phyloP scores from a whole-genome alignment of 37 sponge, comb jelly and placozoan species.

The Mnemiopsis leidyi region DNA sequence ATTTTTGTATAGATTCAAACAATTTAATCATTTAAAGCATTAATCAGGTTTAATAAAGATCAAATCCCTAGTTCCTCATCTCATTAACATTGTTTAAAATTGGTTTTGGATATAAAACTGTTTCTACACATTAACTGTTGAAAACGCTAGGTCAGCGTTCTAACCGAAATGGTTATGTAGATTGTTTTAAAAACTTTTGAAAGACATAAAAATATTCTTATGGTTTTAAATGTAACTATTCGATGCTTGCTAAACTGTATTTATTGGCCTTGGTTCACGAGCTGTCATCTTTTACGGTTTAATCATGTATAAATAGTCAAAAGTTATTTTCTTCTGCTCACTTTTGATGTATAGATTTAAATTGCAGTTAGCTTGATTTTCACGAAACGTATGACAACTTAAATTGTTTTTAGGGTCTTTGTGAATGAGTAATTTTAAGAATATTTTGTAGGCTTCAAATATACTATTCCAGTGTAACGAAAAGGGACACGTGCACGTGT shows the following conservation, averaged over 20 bases:
- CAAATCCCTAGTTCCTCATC: background rate
- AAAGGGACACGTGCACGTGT: background rate
- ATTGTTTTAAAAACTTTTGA: background rate
- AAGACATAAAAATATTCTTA: background rate
- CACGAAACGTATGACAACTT: background rate
- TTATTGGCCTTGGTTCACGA: no score
- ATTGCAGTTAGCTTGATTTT: background rate
- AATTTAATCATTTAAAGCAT: background rate
- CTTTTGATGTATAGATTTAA: background rate
- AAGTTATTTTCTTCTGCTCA: background rate
- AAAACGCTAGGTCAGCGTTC: background rate
- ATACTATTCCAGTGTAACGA: background rate
- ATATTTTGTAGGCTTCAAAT: background rate
- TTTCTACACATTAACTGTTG: background rate
- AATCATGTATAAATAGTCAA: background rate
- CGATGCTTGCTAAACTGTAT: background rate
- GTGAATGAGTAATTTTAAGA: background rate
- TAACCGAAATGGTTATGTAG: background rate
- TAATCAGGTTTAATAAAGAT: background rate
- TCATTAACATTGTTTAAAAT: background rate
- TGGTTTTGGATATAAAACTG: background rate
- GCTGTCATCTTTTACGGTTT: no score
- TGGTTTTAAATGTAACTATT: background rate
- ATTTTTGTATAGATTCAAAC: slow-evolving; percentile 23
- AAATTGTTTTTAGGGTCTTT: background rate